phyloP scores from a whole-genome alignment of 2,113 vertebrate genomes.

The Antechinus stuartii region DNA sequence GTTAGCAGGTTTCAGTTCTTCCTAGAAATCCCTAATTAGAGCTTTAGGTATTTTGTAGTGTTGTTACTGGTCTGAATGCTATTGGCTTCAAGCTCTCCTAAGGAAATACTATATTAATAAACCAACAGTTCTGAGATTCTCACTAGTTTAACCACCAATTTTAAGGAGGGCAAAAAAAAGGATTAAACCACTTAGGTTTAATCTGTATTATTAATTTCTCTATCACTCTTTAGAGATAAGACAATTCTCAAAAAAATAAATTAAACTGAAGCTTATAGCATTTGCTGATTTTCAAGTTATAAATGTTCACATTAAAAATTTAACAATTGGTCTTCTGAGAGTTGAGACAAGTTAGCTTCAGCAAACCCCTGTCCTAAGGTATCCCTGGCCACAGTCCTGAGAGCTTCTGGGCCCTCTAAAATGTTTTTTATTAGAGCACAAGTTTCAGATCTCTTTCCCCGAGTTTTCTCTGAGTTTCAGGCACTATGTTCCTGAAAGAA shows the following conservation, averaged over 20 bases:
- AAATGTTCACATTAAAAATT: neutral
- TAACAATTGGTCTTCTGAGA: neutral
- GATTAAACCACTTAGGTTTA: neutral
- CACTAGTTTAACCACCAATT: neutral
- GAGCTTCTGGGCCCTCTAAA: neutral
- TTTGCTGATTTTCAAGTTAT: neutral
- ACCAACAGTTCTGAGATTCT: no score
- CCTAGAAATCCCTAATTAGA: neutral
- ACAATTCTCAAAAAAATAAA: neutral
- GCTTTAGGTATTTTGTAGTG: neutral
- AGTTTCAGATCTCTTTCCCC: neutral
- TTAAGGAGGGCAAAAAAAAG: neutral
- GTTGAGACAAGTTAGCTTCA: neutral
- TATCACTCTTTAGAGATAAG: neutral
- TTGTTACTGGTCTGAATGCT: neutral
- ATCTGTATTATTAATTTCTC: neutral
- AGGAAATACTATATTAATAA: neutral
- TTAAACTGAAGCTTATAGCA: neutral
- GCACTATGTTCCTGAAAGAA: neutral
- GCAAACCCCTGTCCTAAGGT: no score
- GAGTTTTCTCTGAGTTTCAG: neutral
- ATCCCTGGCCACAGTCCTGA: neutral
- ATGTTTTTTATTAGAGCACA: neutral
- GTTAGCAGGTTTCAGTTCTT: neutral
- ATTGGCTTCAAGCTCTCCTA: neutral